Conservation (phyloP, 2,113 vertebrate species). For the Caloenas nicobarica region DNA sequence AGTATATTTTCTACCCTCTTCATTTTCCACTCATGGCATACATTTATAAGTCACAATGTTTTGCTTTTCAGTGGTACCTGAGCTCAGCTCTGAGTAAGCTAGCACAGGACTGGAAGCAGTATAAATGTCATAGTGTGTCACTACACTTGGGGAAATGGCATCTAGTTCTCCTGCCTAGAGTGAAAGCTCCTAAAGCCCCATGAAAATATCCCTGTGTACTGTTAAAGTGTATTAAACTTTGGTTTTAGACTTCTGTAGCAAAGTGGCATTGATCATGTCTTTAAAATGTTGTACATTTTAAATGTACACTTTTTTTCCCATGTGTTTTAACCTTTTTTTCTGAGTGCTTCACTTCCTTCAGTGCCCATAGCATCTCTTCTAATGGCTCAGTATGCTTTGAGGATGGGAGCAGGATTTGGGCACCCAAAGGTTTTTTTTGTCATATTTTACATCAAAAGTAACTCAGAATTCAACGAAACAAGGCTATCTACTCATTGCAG, state of each 20-base stretch:
- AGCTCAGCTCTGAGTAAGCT: background rate
- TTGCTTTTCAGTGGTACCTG: background rate
- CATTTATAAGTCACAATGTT: background rate
- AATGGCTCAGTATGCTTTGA: background rate
- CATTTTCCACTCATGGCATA: background rate
- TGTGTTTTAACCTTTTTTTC: background rate
- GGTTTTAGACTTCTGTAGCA: background rate
- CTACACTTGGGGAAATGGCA: background rate
- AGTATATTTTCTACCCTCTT: background rate
- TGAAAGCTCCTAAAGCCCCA: background rate
- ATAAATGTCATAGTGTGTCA: background rate
- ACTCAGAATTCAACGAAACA: background rate
- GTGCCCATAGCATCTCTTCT: background rate
- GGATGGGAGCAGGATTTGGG: background rate
- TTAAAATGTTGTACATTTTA: background rate
- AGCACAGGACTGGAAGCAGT: background rate
- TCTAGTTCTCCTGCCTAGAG: background rate
- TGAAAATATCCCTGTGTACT: background rate
- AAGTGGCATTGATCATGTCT: background rate
- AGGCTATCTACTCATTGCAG: background rate
- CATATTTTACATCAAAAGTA: background rate
- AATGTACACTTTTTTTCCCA: background rate
- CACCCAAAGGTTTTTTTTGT: background rate
- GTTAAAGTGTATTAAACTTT: background rate
- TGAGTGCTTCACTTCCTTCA: background rate